Percentiles rank a stretch among this genome's conserved stretches.
Evolutionary conservation across 2,888 invertebrate species (phyloP).

Genomic region (Polymixis lichenea): DNA sequence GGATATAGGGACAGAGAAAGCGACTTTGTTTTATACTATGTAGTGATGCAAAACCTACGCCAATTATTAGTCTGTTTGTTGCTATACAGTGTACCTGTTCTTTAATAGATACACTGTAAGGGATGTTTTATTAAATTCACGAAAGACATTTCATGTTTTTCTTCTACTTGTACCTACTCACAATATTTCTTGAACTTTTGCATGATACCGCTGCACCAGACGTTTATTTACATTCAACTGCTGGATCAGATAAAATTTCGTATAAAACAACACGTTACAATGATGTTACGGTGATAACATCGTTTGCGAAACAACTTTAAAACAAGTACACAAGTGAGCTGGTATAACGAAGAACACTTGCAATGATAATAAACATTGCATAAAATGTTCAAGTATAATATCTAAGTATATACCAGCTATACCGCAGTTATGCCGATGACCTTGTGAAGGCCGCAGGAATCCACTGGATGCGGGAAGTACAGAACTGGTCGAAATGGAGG

Average conservation of each 20-base stretch:
- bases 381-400: neutral
- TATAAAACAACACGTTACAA: slow-evolving; percentile 15
- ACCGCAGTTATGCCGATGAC: no score
- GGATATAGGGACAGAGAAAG: no score
- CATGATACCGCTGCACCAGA: neutral
- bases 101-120: neutral
- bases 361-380: slow-evolving; percentile 42
- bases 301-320: slow-evolving; percentile 41
- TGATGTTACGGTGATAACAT: neutral
- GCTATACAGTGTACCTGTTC: neutral
- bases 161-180: neutral
- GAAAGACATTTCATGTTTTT: neutral
- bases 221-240: slow-evolving; percentile 1
- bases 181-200: neutral
- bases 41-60: no score
- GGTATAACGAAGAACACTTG: slow-evolving; percentile 23
- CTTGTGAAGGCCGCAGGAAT: no score
- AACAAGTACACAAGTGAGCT: slow-evolving; percentile 25
- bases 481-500: no score
- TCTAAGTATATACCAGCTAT: neutral
- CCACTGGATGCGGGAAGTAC: no score
- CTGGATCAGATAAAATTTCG: slow-evolving; percentile 28
- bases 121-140: neutral
- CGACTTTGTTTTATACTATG: no score
- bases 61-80: neutral